These are phyloP conservation scores for Zaprionus davidi DNA, from an alignment of 1,140 invertebrate species.

Conservation along the genomic window DNA sequence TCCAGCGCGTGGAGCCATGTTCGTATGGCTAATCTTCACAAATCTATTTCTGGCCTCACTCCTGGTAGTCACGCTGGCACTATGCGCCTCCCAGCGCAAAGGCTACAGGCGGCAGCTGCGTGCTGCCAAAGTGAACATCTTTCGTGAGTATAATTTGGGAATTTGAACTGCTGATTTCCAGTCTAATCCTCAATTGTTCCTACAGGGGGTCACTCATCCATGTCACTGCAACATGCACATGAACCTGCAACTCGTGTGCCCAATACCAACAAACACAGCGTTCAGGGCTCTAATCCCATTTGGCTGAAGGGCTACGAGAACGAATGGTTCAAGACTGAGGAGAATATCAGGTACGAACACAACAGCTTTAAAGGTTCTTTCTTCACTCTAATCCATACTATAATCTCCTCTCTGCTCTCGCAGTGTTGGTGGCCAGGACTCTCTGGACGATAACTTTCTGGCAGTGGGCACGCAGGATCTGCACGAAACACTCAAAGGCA, in stretches of 20 bases:
- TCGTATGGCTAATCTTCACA: constrained; percentile 92
- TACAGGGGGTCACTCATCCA: constrained; percentile 66
- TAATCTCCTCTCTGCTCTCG: background rate
- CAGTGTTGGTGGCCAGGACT: constrained; percentile 90
- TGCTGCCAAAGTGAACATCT: constrained; percentile 96
- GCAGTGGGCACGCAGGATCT: constrained; percentile 69
- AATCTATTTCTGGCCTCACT: constrained; percentile 91
- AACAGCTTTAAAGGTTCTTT: too few relatives aligned
- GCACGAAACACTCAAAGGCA: constrained; percentile 79
- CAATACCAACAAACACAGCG: constrained; percentile 97
- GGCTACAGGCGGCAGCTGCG: constrained; percentile 94
- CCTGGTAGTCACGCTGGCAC: constrained; percentile 90
- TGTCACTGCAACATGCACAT: constrained; percentile 63
- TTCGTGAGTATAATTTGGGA: constrained; percentile 87
- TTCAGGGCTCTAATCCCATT: constrained; percentile 97
- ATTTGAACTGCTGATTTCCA: background rate
- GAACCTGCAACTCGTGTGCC: constrained; percentile 89
- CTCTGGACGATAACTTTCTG: constrained; percentile 91
- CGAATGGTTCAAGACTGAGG: constrained; percentile 96
- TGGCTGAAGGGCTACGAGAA: constrained; percentile 98
- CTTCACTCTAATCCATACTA: background rate
- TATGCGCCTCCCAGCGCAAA: constrained; percentile 92
- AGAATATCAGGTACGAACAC: constrained; percentile 88
- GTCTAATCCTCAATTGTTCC: background rate
- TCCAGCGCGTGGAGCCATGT: constrained; percentile 85